These are phyloP conservation scores for Pectinophora gossypiella DNA, from an alignment of 1,140 invertebrate genomes.

Conservation along the genomic window DNA sequence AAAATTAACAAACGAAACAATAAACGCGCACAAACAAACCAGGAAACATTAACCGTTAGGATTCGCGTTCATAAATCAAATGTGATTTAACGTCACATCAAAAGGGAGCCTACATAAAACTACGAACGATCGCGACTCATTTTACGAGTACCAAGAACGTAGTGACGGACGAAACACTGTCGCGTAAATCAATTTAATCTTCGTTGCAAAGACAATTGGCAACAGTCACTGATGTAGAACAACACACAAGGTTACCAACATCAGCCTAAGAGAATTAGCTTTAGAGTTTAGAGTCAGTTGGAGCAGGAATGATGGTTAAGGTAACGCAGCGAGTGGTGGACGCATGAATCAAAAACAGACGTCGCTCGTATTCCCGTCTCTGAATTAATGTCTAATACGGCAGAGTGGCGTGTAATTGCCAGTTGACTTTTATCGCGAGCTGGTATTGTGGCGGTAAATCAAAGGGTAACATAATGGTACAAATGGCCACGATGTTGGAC, in stretches of 20 bases:
- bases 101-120: background rate
- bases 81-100: background rate
- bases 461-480: background rate
- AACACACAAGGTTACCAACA: no score
- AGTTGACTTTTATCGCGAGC: background rate
- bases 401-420: background rate
- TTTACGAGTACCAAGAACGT: background rate
- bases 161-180: background rate
- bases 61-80: background rate
- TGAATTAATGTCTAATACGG: background rate
- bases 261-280: background rate
- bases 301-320: background rate
- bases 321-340: background rate
- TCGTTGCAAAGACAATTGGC: background rate
- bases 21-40: constrained; percentile 14
- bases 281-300: background rate
- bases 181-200: background rate
- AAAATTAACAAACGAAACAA: background rate
- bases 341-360: background rate
- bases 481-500: background rate
- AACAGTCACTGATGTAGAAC: background rate
- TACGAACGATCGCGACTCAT: background rate
- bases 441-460: background rate
- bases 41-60: background rate
- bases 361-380: background rate